Evolutionary conservation across 2,888 invertebrate genomes (phyloP), one percentile per base, ranked within the genome.

Genomic region (Eucera pruinosa): DNA sequence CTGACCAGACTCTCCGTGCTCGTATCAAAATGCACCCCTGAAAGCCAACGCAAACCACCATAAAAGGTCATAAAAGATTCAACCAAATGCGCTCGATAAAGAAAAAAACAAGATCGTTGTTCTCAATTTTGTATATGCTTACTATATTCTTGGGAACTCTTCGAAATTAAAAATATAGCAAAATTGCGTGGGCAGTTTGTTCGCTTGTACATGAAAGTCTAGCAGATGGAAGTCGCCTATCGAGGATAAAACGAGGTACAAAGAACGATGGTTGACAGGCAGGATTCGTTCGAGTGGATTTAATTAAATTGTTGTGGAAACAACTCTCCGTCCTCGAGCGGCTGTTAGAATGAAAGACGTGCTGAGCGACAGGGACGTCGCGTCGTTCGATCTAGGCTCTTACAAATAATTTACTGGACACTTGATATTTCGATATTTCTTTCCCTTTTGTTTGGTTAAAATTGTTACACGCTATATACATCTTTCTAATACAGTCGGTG

Each of bases 21-120:
- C 58, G 98, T 98, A 91, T 98, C 97, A 90, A 98, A 98, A 92
- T 98, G 97, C 2, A 98, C 97, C 73, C 98, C 84, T 84, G 62
- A 11, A 55, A n/a, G n/a, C n/a, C n/a, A n/a, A n/a, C n/a, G n/a
- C n/a, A n/a, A n/a, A n/a, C n/a, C n/a, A n/a, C n/a, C n/a, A n/a
- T n/a, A n/a, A n/a, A n/a, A n/a, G n/a, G n/a, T n/a, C n/a, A n/a
- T n/a, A n/a, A n/a, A n/a, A n/a, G n/a, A n/a, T n/a, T n/a, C n/a
- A n/a, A n/a, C n/a, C n/a, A n/a, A n/a, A n/a, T n/a, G n/a, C n/a
- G n/a, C n/a, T n/a, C n/a, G n/a, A n/a, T n/a, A n/a, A n/a, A n/a
- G n/a, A n/a, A n/a, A n/a, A n/a, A n/a, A n/a, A n/a, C n/a, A n/a
- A n/a, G n/a, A n/a, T n/a, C n/a, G n/a, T n/a, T n/a, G n/a, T n/a